These are phyloP conservation scores for Physocephala rufipes DNA, from an alignment of 2,888 invertebrate species.

Conservation along the genomic window DNA sequence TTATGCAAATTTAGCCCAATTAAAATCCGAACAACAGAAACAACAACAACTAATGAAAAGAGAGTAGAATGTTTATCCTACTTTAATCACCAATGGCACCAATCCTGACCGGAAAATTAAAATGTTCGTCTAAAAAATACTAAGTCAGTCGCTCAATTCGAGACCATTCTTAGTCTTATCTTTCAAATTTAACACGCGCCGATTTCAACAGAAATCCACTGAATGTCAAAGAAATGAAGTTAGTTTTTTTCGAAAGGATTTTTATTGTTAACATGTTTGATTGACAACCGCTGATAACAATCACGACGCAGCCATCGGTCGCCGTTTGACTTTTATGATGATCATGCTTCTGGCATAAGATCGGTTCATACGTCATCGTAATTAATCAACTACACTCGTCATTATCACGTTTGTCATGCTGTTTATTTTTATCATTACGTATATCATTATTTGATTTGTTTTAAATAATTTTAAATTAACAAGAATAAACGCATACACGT, in stretches of 20 bases:
- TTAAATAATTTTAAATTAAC: too few relatives aligned
- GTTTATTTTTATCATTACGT: constrained; percentile 6
- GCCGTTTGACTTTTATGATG: constrained; percentile 34
- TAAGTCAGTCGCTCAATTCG: too few relatives aligned
- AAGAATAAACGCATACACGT: too few relatives aligned
- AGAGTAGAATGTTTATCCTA: not conserved
- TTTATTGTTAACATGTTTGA: constrained; percentile 26
- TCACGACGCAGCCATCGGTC: constrained; percentile 1
- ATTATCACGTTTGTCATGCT: not conserved
- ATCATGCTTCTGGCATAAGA: constrained; percentile 19
- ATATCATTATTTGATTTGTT: not conserved
- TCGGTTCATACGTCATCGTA: not conserved
- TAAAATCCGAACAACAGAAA: not conserved
- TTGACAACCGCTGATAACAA: constrained; percentile 36
- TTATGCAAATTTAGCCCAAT: constrained; percentile 9
- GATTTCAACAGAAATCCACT: not conserved
- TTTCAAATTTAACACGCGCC: constrained; percentile 2
- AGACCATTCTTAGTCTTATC: not conserved
- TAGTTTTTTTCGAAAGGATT: too few relatives aligned
- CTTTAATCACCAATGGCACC: too few relatives aligned
- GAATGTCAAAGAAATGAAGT: constrained; percentile 7
- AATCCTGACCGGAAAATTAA: too few relatives aligned
- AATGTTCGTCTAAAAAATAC: too few relatives aligned
- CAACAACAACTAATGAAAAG: not conserved
- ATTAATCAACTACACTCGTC: not conserved